Conservation (phyloP, 1,140 invertebrate genomes). For the Anadara kagoshimensis region DNA sequence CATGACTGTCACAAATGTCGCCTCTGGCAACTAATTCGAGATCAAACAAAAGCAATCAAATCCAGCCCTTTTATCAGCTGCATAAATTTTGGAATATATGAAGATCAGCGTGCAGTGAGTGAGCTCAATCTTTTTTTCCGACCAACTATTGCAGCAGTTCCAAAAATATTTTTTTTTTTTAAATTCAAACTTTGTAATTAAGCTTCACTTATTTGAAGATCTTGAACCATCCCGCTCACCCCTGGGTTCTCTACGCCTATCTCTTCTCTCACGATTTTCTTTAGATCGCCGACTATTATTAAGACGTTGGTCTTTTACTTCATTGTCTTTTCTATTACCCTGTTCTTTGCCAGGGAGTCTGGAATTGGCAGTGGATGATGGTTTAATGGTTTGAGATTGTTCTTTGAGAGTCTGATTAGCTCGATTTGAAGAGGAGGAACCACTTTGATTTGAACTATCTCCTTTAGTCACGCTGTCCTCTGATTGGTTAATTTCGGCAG, state of each 20-base stretch:
- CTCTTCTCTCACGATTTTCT: constrained; percentile 58
- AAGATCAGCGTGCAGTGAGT: too few species aligned
- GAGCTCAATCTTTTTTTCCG: too few species aligned
- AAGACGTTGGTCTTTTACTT: constrained; percentile 53
- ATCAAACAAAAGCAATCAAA: too few species aligned
- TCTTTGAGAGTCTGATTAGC: constrained; percentile 56
- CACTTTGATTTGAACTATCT: constrained; percentile 21
- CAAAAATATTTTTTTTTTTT: too few species aligned
- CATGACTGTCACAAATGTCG: too few species aligned
- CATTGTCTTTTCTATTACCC: constrained; percentile 49
- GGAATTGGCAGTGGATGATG: constrained; percentile 26
- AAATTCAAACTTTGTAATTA: too few species aligned
- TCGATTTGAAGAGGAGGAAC: too few species aligned
- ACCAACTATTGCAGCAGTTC: too few species aligned
- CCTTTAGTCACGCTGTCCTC: constrained; percentile 36
- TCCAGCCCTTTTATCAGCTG: too few species aligned
- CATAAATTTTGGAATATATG: too few species aligned
- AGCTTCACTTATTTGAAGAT: constrained; percentile 4
- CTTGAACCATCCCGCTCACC: constrained; percentile 44
- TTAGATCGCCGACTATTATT: constrained; percentile 50
- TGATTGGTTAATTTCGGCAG: constrained; percentile 44
- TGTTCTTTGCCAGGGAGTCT: constrained; percentile 35
- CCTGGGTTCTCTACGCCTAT: constrained; percentile 37
- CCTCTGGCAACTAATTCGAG: too few species aligned
- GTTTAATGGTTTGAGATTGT: constrained; percentile 55